Conservation (phyloP, 2,888 invertebrate species). For the Microctonus hyperodae region DNA sequence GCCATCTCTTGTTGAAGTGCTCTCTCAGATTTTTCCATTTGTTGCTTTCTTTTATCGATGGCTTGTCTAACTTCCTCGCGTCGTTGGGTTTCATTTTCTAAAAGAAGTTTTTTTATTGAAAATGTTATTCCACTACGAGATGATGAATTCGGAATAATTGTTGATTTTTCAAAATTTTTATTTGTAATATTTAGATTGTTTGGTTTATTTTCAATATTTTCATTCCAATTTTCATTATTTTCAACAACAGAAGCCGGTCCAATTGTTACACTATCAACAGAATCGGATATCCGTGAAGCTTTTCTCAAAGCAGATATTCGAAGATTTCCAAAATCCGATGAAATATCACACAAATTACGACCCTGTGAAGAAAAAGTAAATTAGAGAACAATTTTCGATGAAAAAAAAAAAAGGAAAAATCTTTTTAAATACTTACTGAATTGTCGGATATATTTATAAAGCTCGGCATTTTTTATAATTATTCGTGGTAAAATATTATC, state of each 20-base stretch:
- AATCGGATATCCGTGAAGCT: constrained; percentile 66
- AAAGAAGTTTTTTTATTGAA: constrained; percentile 55
- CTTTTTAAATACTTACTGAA: constrained; percentile 35
- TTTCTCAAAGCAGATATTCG: constrained; percentile 70
- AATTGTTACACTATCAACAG: constrained; percentile 66
- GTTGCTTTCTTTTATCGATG: constrained; percentile 55
- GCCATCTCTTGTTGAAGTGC: constrained; percentile 56
- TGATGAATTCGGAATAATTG: constrained; percentile 52
- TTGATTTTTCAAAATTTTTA: constrained; percentile 34
- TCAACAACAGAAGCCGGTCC: constrained; percentile 62
- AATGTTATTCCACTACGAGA: constrained; percentile 45
- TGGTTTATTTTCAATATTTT: constrained; percentile 49
- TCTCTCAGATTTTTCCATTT: constrained; percentile 56
- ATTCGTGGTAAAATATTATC: neutral
- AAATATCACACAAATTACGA: constrained; percentile 49
- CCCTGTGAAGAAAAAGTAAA: constrained; percentile 24
- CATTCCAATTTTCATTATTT: constrained; percentile 39
- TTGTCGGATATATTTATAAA: constrained; percentile 39
- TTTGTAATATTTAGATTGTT: constrained; percentile 58
- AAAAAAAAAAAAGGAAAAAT: constrained; percentile 19
- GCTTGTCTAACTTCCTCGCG: constrained; percentile 57
- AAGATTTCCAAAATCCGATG: constrained; percentile 64
- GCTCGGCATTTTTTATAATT: constrained; percentile 41
- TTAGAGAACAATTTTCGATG: neutral
- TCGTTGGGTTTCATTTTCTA: constrained; percentile 56